These are phyloP conservation scores for Hormiphora californensis DNA, from an alignment of 37 sponge, comb jelly and placozoan species.

Conservation along the genomic window DNA sequence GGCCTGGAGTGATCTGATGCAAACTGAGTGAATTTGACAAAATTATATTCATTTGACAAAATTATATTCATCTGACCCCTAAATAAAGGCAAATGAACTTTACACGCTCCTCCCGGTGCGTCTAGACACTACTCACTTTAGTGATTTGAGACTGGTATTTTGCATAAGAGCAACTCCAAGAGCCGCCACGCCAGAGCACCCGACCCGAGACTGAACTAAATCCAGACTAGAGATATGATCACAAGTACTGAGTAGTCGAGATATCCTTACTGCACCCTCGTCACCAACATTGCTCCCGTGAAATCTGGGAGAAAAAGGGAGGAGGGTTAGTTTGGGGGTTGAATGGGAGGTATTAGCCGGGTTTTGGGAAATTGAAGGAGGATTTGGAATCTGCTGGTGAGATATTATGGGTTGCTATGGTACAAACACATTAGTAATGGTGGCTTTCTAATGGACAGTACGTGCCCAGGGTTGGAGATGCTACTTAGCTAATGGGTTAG, in stretches of 20 bases:
- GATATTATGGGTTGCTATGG: too few relatives aligned
- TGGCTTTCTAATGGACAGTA: neutral
- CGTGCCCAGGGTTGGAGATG: neutral
- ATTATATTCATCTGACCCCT: too few relatives aligned
- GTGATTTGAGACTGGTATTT: neutral
- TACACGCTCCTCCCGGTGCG: neutral
- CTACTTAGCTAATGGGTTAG: too few relatives aligned
- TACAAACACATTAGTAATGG: too few relatives aligned
- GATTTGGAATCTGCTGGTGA: too few relatives aligned
- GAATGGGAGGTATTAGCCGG: too few relatives aligned
- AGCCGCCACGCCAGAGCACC: constrained; percentile 12
- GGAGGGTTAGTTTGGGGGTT: too few relatives aligned
- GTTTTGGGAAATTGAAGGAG: too few relatives aligned
- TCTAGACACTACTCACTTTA: neutral
- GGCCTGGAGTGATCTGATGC: too few relatives aligned
- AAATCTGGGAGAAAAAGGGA: neutral
- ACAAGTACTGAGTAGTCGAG: neutral
- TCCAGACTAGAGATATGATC: neutral
- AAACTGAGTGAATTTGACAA: too few relatives aligned
- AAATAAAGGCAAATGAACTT: too few relatives aligned
- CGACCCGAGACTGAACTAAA: neutral
- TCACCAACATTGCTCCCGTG: neutral
- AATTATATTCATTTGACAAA: too few relatives aligned
- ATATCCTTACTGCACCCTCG: neutral
- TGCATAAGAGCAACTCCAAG: constrained; percentile 35